Conservation (phyloP, 2,888 invertebrate species). For the Teinopalpus imperialis region DNA sequence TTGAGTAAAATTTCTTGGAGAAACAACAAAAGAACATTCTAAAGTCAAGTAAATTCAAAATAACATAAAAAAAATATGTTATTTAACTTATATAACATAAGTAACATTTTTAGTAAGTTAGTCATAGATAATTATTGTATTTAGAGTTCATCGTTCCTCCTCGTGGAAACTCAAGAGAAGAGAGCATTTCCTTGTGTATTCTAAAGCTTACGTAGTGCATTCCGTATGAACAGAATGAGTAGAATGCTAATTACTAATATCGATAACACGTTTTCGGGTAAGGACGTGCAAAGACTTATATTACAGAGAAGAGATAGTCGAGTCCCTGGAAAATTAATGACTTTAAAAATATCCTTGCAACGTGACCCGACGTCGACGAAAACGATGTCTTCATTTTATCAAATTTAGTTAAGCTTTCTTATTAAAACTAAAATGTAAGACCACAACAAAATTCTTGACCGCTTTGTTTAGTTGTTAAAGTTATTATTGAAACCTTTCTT, state of each 20-base stretch:
- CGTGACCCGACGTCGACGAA: slow-evolving; percentile 15
- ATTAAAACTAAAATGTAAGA: no score
- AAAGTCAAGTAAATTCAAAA: no score
- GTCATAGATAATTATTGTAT: slow-evolving; percentile 6
- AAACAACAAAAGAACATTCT: no score
- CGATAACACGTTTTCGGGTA: slow-evolving; percentile 16
- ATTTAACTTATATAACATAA: no score
- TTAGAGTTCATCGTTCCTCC: slow-evolving; percentile 7
- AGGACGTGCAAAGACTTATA: slow-evolving; percentile 18
- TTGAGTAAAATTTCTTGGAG: no score
- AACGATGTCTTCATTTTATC: neutral
- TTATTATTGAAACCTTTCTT: no score
- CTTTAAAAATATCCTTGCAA: slow-evolving; percentile 10
- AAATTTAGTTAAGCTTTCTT: no score
- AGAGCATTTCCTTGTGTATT: slow-evolving; percentile 4
- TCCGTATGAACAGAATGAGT: slow-evolving; percentile 17
- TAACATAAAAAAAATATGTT: no score
- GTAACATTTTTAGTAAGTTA: no score
- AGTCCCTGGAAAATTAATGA: slow-evolving; percentile 22
- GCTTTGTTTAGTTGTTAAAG: no score
- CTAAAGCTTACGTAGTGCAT: slow-evolving; percentile 13
- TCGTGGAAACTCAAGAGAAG: neutral
- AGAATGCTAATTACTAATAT: slow-evolving; percentile 24
- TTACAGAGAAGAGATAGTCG: slow-evolving; percentile 12
- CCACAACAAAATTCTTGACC: no score